phyloP scores from a whole-genome alignment of 2,113 vertebrate species.

The Rhinogobius similis region DNA sequence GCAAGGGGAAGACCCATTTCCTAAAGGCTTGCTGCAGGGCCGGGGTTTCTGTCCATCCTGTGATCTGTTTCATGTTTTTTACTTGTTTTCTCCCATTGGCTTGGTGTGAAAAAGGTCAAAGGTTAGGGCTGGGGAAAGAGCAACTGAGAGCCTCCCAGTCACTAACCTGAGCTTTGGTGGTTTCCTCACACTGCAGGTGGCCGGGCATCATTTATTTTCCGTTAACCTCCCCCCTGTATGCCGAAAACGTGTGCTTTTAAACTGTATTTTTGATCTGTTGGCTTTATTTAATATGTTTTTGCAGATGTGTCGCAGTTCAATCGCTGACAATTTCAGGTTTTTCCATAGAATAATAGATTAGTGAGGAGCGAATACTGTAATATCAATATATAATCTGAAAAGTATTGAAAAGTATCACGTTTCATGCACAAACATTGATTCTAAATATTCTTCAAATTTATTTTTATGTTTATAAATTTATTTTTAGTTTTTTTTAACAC shows the following conservation, averaged over 20 bases:
- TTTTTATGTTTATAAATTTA: no score
- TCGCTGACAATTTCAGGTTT: no score
- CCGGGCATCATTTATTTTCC: slow-evolving; percentile 26
- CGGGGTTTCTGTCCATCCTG: slow-evolving; percentile 66
- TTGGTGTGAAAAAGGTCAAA: slow-evolving; percentile 70
- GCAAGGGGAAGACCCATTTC: slow-evolving; percentile 74
- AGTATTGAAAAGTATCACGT: no score
- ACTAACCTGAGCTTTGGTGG: slow-evolving; percentile 43
- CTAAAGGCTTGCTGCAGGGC: slow-evolving; percentile 64
- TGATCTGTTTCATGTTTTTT: slow-evolving; percentile 70
- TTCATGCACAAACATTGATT: no score
- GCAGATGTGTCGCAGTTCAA: not conserved
- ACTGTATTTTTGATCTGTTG: not conserved
- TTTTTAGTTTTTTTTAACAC: no score
- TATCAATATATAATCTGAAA: no score
- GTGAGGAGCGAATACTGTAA: no score
- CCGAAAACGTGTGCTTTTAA: not conserved
- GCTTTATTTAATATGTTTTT: no score
- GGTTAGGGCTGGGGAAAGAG: slow-evolving; percentile 58
- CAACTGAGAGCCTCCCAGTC: slow-evolving; percentile 40
- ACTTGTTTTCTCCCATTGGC: slow-evolving; percentile 56
- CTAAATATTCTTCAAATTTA: no score
- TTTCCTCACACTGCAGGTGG: slow-evolving; percentile 24
- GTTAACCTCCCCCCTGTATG: not conserved
- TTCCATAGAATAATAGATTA: no score